These are phyloP conservation scores for Delia radicum DNA, from an alignment of 1,140 invertebrate genomes.

Conservation along the genomic window DNA sequence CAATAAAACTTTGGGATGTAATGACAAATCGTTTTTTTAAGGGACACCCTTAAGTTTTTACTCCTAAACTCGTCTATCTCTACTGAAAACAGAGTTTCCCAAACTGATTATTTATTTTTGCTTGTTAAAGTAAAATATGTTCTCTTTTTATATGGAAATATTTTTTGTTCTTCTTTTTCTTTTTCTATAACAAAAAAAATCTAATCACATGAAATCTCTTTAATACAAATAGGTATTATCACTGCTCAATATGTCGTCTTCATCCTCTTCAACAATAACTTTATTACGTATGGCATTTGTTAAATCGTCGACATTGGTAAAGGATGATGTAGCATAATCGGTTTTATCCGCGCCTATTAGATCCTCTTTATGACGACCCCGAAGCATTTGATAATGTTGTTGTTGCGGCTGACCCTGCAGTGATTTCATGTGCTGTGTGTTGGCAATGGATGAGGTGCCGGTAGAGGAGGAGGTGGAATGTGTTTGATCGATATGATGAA, in stretches of 20 bases:
- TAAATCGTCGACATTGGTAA: slow-evolving; percentile 43
- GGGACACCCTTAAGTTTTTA: no score
- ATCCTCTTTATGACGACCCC: not conserved
- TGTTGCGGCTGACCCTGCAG: slow-evolving; percentile 7
- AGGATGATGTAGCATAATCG: slow-evolving; percentile 36
- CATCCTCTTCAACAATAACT: slow-evolving; percentile 52
- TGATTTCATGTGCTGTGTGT: not conserved
- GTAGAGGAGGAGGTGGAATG: not conserved
- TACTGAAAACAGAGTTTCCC: no score
- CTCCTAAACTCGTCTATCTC: no score
- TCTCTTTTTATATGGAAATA: no score
- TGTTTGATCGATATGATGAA: slow-evolving; percentile 15
- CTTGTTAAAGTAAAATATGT: no score
- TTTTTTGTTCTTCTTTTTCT: no score
- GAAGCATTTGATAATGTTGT: slow-evolving; percentile 12
- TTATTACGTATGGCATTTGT: slow-evolving; percentile 51
- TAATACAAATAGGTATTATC: slow-evolving; percentile 49
- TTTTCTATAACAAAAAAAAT: not conserved
- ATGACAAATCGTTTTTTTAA: no score
- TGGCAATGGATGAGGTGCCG: not conserved
- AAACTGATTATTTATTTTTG: no score
- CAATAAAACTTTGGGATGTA: no score
- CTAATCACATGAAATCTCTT: slow-evolving; percentile 46
- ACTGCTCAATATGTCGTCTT: slow-evolving; percentile 48
- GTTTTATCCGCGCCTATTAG: not conserved